Conservation (phyloP, 2,113 vertebrate species). For the Petaurus breviceps region DNA sequence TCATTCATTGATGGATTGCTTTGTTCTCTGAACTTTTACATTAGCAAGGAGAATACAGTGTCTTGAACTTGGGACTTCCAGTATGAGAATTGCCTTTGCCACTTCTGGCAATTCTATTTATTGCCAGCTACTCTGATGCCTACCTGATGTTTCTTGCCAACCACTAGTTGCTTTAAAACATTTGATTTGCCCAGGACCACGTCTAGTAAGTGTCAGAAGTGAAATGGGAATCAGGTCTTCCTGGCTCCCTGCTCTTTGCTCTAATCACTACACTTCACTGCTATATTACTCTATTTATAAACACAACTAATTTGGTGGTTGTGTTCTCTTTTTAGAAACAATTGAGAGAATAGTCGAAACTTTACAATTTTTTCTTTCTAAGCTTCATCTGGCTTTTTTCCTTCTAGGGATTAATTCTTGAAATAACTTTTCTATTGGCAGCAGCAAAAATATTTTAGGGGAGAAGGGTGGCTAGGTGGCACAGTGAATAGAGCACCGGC, state of each 20-base stretch:
- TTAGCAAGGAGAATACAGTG: not conserved
- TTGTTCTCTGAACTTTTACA: conserved; percentile 52
- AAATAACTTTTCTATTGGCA: not conserved
- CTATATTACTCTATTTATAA: not conserved
- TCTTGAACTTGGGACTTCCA: not conserved
- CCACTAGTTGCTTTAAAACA: not conserved
- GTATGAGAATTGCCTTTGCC: not conserved
- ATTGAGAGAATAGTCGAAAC: not conserved
- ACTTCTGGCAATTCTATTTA: not conserved
- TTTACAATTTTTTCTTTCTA: not conserved
- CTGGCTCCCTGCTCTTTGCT: not conserved
- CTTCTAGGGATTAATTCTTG: not conserved
- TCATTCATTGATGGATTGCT: conserved; percentile 62
- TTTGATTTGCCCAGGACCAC: not conserved
- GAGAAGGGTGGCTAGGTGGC: too few relatives aligned
- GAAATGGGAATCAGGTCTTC: not conserved
- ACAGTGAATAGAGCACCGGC: too few relatives aligned
- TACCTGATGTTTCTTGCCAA: not conserved
- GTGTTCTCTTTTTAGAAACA: not conserved
- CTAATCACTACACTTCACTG: not conserved
- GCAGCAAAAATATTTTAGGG: not conserved
- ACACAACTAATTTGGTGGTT: not conserved
- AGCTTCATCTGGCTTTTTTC: not conserved
- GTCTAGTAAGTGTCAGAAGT: conserved; percentile 50
- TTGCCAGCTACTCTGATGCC: too few relatives aligned